Conservation (phyloP, 2,797 vertebrate species). For the Syngnathus rostellatus region DNA sequence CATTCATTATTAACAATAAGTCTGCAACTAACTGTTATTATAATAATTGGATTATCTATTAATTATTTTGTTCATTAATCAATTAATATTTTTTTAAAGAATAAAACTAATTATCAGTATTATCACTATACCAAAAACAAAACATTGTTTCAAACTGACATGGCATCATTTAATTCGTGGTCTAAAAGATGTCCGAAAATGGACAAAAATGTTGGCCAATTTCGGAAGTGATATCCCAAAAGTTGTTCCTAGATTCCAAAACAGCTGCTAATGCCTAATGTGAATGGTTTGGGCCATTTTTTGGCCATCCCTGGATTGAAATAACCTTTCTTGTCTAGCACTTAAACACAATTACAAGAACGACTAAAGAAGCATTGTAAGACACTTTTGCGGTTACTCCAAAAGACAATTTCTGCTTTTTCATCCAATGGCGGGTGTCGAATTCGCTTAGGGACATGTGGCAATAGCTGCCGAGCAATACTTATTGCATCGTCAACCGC, state of each 20-base stretch:
- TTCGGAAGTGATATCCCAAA: background rate
- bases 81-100: no score
- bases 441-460: constrained; percentile 27
- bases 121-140: no score
- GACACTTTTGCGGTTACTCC: background rate
- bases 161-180: no score
- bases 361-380: background rate
- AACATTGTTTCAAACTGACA: no score
- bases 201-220: background rate
- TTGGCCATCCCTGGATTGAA: background rate
- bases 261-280: no score
- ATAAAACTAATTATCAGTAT: no score
- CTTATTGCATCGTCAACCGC: constrained; percentile 4
- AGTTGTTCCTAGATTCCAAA: background rate
- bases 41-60: no score
- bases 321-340: background rate
- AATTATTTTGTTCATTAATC: no score
- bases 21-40: no score
- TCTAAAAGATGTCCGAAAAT: no score
- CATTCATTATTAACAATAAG: background rate
- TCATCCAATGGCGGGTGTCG: background rate
- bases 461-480: constrained; percentile 28
- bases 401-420: constrained; percentile 49
- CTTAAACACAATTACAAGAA: background rate
- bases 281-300: background rate